A percentile compares a stretch with the other conserved stretches of the same genome.
These are phyloP conservation scores for Saccopteryx bilineata DNA, from an alignment of 2,113 vertebrate genomes.

Conservation along the genomic window DNA sequence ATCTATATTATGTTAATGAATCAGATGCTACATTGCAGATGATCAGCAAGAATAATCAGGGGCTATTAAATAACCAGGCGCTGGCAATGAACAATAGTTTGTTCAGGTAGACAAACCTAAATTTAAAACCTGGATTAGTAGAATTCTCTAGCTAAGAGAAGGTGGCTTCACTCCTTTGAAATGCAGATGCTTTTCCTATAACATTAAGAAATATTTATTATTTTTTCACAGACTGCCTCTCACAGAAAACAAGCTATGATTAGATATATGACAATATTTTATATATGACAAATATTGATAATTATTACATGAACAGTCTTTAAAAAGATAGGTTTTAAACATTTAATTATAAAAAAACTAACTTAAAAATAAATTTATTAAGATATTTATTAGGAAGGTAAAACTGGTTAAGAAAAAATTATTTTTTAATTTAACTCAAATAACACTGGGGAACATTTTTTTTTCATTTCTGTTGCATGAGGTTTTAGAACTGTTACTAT, in stretches of 20 bases:
- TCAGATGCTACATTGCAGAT: slow-evolving; percentile 4
- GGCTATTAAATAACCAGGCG: not conserved
- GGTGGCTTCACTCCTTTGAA: not conserved
- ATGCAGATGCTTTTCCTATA: not conserved
- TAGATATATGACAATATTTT: not conserved
- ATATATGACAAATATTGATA: not conserved
- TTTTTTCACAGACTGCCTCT: not conserved
- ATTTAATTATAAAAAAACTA: not conserved
- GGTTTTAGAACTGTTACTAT: too few relatives aligned
- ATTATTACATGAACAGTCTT: not conserved
- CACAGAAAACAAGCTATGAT: not conserved
- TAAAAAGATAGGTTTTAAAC: not conserved
- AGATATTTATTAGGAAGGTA: not conserved
- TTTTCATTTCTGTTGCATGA: too few relatives aligned
- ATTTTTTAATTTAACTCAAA: slow-evolving; percentile 24
- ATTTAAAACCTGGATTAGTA: not conserved
- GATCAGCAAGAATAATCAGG: not conserved
- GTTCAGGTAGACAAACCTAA: not conserved
- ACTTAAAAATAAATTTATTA: not conserved
- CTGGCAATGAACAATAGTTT: not conserved
- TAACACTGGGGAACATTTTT: not conserved
- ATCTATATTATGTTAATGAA: slow-evolving; percentile 61
- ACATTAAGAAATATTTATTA: not conserved
- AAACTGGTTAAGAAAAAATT: not conserved
- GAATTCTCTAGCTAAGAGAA: not conserved